Base-by-base conservation (phyloP, 2,888 invertebrate species). In the Macroteleia sp. region DNA sequence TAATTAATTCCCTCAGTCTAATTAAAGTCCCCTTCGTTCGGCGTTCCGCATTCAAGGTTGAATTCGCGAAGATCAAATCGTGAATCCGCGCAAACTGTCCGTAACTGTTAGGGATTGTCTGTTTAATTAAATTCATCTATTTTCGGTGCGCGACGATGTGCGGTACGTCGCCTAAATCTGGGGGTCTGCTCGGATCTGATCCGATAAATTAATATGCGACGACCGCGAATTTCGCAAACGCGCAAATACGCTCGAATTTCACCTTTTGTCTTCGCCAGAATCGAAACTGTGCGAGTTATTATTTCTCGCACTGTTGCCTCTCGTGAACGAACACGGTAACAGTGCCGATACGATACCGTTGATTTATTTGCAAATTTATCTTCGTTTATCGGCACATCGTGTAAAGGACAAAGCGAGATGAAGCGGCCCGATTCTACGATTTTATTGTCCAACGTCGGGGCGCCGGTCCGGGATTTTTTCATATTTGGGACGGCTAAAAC, bases 121-220 rank as follows among this genome's bases (percentile, higher is more conserved):
- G 84, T 90, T 91, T 91, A 91, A 91, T 91, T 91, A 90, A 91
- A 91, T 91, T 88, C 88, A 86, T 87, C 84, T 86, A 85, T 85
- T 89, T 87, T 85, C 85, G 79, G 85, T 74, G 79, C 56, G 81
- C 74, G 71, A 77, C 78, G 79, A 80, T 81, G 79, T 75, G 78
- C 61, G 62, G 75, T 59, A 62, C 50, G 64, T 70, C 69, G 77
- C 42, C 32, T 52, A 52, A 44, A 57, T 75, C 77, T 78, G 36
- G 52, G 66, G 73, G 61, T 67, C 67, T n/a, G 80, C 79, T 78
- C 74, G 73, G 71, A 66, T 79, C 78, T 69, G 81, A 81, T 75
- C 80, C 82, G 81, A 85, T 83, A 83, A 83, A 83, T 83, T 84
- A 82, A 85, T 83, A 82, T 82, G 79, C 71, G 54, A 75, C 80